Base-by-base conservation (phyloP, 1,140 invertebrate species). In the Wiebesia pumilae region DNA sequence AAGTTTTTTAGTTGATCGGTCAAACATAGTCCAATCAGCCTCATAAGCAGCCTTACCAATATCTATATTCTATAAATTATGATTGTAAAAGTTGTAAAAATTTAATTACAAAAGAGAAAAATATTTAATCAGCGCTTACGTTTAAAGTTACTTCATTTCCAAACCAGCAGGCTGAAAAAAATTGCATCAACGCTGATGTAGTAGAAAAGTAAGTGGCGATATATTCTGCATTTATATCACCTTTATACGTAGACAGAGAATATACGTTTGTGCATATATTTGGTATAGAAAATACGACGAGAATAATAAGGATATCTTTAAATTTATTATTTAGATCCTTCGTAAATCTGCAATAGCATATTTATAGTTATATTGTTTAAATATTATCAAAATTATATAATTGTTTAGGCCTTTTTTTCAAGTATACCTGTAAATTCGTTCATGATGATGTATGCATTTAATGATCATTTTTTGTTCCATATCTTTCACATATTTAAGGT, bases 241-340 rank as follows among this genome's bases (percentile, higher is more conserved):
- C 69, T 27, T 0, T 75, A 54, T 83, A 35, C 3, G 43, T 58
- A n/a, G 86, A 73, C 38, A 87, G 19, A 81, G 54, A 58, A 33
- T 87, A 87, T 16, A 87, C 54, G 47, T 87, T 87, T 40, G 81
- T 75, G n/a, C 80, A 82, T 14, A 87, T 78, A 67, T 87, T 87
- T 65, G 81, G 81, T 79, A 87, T 21, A 24, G 81, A 73, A 21
- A 38, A n/a, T 24, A 80, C 9, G 4, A 83, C 33, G 33, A 83
- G 14, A 69, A 71, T 58, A 35, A 79, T 54, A 2, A 87, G 67
- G 6, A 67, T 27, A 51, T 62, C 65, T 40, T 67, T 47, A 80
- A 83, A 83, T 54, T 38, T 43, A 4, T 30, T n/a, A 38, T 83
- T 87, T 9, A 86, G 24, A 35, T 71, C 58, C 2, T 67, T 27